Conservation (phyloP, 2,113 vertebrate genomes). For the Pseudorectes ferrugineus region DNA sequence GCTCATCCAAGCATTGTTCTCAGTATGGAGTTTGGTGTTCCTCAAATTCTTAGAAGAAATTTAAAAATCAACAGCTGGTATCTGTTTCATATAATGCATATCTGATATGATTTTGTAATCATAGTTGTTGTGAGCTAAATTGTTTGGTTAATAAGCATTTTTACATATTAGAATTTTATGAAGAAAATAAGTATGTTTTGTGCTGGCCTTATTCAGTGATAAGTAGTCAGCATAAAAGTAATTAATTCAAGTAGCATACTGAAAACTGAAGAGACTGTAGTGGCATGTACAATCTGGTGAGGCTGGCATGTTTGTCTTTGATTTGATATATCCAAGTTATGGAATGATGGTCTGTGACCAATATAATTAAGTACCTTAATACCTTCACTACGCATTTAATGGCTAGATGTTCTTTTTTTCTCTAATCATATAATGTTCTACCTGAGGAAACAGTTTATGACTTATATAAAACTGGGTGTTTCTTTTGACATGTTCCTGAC, state of each 20-base stretch:
- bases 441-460: constrained; percentile 64
- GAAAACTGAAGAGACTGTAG: constrained; percentile 37
- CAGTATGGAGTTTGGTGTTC: neutral
- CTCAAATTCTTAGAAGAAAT: neutral
- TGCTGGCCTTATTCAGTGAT: neutral
- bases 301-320: constrained; percentile 43
- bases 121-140: neutral
- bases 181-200: neutral
- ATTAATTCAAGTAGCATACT: constrained; percentile 5
- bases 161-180: neutral
- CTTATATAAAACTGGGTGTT: constrained; percentile 69
- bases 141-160: neutral
- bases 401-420: constrained; percentile 45
- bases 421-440: constrained; percentile 62
- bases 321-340: constrained; percentile 39
- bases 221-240: constrained; percentile 40
- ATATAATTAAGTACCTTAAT: constrained; percentile 63
- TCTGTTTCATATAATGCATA: neutral
- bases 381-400: constrained; percentile 58
- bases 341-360: constrained; percentile 52
- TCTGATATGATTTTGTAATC: neutral
- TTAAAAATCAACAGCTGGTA: neutral
- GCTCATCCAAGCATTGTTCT: neutral
- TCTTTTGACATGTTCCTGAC: constrained; percentile 60
- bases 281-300: constrained; percentile 53